Evolutionary conservation across 2,888 invertebrate genomes (phyloP).

Genomic region (Allacma fusca): DNA sequence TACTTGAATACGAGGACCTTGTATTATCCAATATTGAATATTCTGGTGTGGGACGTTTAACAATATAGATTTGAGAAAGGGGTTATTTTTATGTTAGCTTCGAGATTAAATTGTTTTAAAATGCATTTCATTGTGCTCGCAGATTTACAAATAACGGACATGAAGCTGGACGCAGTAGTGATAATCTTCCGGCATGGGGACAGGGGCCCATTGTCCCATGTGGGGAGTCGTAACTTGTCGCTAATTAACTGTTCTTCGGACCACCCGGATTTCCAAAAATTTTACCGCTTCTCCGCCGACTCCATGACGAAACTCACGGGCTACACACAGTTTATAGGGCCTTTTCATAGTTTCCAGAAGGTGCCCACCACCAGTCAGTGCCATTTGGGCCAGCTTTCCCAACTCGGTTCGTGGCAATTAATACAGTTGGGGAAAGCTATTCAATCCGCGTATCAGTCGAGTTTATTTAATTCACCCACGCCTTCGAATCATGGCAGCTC

Average conservation of each 20-base stretch:
- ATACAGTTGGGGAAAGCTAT: conserved; percentile 78
- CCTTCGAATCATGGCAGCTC: neutral
- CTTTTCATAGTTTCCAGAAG: conserved; percentile 85
- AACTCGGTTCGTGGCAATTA: conserved; percentile 82
- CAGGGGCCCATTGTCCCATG: conserved; percentile 80
- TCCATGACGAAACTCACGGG: conserved; percentile 62
- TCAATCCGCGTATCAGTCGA: conserved; percentile 68
- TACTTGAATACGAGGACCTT: too few relatives aligned
- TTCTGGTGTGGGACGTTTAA: too few relatives aligned
- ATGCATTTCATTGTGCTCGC: conserved; percentile 62
- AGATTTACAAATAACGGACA: conserved; percentile 69
- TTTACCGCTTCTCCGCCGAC: conserved; percentile 55
- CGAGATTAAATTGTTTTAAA: too few relatives aligned
- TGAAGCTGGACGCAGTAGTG: conserved; percentile 75
- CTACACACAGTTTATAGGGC: conserved; percentile 79
- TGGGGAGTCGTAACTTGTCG: conserved; percentile 74
- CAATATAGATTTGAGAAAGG: too few relatives aligned
- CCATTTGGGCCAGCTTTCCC: conserved; percentile 84
- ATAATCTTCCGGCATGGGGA: conserved; percentile 88
- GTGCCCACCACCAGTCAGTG: conserved; percentile 77
- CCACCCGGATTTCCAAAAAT: conserved; percentile 63
- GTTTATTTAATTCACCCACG: conserved; percentile 7
- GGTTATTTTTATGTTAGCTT: too few relatives aligned
- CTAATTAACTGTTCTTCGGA: conserved; percentile 73
- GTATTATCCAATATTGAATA: too few relatives aligned